Conservation (phyloP, 2,888 invertebrate genomes). For the Itoplectis maculator region DNA sequence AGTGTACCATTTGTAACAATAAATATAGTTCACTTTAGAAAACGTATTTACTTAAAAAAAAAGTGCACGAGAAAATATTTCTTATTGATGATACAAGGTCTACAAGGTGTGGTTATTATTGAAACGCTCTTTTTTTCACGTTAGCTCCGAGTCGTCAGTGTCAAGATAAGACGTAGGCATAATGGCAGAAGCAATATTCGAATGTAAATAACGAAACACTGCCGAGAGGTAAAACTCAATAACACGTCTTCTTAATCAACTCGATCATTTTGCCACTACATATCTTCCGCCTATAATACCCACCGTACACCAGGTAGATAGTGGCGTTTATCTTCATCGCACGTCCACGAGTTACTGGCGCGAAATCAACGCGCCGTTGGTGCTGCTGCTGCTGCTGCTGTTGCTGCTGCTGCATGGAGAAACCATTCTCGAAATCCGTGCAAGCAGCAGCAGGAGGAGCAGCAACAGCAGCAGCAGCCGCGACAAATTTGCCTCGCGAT, state of each 20-base stretch:
- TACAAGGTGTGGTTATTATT: no score
- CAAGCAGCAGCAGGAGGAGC: constrained; percentile 48
- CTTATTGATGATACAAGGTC: no score
- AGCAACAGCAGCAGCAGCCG: constrained; percentile 51
- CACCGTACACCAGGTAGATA: constrained; percentile 8
- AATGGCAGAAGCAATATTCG: no score
- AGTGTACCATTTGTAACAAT: no score
- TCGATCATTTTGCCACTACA: constrained; percentile 40
- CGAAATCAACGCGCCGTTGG: constrained; percentile 18
- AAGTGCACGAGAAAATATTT: no score
- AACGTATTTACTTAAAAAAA: no score
- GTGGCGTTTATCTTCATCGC: constrained; percentile 54
- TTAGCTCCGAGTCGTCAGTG: no score
- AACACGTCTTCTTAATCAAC: constrained; percentile 32
- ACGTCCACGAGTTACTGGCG: constrained; percentile 32
- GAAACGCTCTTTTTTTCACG: no score
- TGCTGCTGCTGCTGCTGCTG: constrained; percentile 34
- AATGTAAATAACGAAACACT: neutral
- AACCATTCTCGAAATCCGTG: constrained; percentile 55
- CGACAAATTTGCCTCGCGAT: constrained; percentile 74
- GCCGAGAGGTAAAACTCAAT: neutral
- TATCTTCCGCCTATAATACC: constrained; percentile 39
- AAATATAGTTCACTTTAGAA: no score
- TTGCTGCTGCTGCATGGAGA: constrained; percentile 42
- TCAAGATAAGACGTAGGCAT: no score